Conservation (phyloP, 2,888 invertebrate species). For the Ceraclea dissimilis region DNA sequence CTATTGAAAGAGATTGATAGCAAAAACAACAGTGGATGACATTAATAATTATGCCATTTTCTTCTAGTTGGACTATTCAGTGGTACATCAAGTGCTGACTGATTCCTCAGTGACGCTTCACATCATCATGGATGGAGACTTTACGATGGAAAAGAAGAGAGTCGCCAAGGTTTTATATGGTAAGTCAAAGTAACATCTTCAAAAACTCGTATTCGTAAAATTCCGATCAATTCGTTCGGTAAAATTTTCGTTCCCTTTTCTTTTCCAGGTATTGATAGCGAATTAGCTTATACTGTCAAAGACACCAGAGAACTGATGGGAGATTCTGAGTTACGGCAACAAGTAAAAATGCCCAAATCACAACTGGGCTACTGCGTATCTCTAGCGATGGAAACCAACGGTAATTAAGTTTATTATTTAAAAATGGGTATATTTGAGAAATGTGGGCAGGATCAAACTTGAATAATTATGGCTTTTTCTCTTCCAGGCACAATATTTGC, state of each 20-base stretch:
- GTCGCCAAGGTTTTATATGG: constrained; percentile 70
- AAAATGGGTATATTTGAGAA: too few species aligned
- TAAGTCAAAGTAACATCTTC: constrained; percentile 33
- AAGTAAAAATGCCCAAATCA: constrained; percentile 68
- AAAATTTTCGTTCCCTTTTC: too few species aligned
- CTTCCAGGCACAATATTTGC: constrained; percentile 41
- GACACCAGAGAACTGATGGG: constrained; percentile 62
- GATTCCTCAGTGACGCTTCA: constrained; percentile 78
- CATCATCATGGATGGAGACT: constrained; percentile 75
- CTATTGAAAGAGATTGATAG: background rate
- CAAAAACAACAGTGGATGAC: too few species aligned
- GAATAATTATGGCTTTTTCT: too few species aligned
- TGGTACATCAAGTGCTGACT: constrained; percentile 70
- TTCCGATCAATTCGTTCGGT: too few species aligned
- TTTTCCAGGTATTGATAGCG: constrained; percentile 62
- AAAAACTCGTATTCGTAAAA: background rate
- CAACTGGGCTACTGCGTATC: constrained; percentile 72
- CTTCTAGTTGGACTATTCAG: constrained; percentile 69
- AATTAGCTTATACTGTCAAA: constrained; percentile 71
- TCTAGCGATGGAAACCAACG: constrained; percentile 78
- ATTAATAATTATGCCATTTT: too few species aligned
- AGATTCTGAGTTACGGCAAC: constrained; percentile 62
- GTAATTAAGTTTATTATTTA: too few species aligned
- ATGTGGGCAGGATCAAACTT: too few species aligned
- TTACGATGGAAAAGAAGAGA: constrained; percentile 64